phyloP scores from a whole-genome alignment of 2,888 invertebrate species.

The Agonopterix alstromeriana region DNA sequence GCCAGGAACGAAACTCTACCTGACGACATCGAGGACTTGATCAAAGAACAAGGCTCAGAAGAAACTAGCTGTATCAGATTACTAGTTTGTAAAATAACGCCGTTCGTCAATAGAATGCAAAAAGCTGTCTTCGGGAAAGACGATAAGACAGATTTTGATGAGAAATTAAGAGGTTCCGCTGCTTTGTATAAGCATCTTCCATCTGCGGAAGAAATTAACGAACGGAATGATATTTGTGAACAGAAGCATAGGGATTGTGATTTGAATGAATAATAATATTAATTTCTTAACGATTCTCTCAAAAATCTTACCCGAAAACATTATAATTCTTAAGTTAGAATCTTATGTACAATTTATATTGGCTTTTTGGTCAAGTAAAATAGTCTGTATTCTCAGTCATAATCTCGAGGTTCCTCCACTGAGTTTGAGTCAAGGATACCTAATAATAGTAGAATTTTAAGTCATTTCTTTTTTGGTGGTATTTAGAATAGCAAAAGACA shows the following conservation, averaged over 20 bases:
- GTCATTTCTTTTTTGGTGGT: no score
- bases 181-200: slow-evolving; percentile 80
- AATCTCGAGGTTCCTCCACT: no score
- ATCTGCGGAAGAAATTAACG: slow-evolving; percentile 73
- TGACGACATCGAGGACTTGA: slow-evolving; percentile 76
- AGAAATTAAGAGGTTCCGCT: slow-evolving; percentile 42
- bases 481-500: no score
- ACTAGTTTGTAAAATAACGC: slow-evolving; percentile 86
- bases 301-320: no score
- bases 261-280: slow-evolving; percentile 37
- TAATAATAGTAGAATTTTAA: no score
- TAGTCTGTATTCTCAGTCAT: no score
- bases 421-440: no score
- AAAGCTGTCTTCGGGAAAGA: slow-evolving; percentile 74
- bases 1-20: slow-evolving; percentile 80
- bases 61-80: slow-evolving; percentile 83
- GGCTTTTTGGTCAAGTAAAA: no score
- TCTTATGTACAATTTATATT: no score
- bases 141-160: slow-evolving; percentile 30
- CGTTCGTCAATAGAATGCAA: slow-evolving; percentile 87
- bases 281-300: no score
- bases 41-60: slow-evolving; percentile 70
- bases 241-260: slow-evolving; percentile 70
- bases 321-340: no score
- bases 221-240: slow-evolving; percentile 80